Base-by-base conservation (phyloP, 2,113 vertebrate species). In the Heteronetta atricapilla region DNA sequence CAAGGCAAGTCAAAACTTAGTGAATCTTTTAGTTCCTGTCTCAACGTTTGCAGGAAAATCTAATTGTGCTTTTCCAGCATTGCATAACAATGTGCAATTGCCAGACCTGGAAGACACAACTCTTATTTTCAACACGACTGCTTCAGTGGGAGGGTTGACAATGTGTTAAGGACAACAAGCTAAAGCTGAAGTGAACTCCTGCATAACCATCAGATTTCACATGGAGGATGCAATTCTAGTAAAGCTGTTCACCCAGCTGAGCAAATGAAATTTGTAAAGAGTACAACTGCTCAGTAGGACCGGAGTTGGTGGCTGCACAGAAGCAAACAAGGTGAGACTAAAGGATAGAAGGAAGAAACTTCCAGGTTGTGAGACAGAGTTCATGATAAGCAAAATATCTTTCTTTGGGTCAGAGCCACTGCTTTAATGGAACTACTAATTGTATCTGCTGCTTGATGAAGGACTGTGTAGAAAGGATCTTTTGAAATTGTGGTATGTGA, bases 41-140 rank as follows among this genome's bases (percentile, higher is more conserved):
- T 93, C 46, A 31, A 10, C 4, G 0, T 82, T 94, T 90, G 74
- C 11, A 63, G 12, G 29, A 44, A 62, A 48, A n/a, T 21, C 40
- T 48, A 76, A 1, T 5, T 72, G 58, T 75, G 70, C 48, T 90
- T 89, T 96, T 87, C 40, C 70, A 89, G 44, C 2, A 0, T 93
- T 69, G 86, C 60, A 22, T 89, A 89, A 96, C 94, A 93, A 89
- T 1, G 80, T 87, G 92, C n/a, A 95, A 91, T 82, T 88, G 59
- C 76, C 73, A 92, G 88, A 96, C 62, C 19, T 92, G 94, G 86
- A 96, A 93, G 88, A 89, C 75, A 38, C 26, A 86, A 62, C 83
- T 64, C 53, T 79, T 79, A 42, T 31, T 96, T 94, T 67, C 64
- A 80, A 20, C 5, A 9, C 4, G 4, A 64, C 53, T 48, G 86